These are phyloP conservation scores for Drosophila bunnanda DNA, from an alignment of 2,888 invertebrate species.

Conservation along the genomic window DNA sequence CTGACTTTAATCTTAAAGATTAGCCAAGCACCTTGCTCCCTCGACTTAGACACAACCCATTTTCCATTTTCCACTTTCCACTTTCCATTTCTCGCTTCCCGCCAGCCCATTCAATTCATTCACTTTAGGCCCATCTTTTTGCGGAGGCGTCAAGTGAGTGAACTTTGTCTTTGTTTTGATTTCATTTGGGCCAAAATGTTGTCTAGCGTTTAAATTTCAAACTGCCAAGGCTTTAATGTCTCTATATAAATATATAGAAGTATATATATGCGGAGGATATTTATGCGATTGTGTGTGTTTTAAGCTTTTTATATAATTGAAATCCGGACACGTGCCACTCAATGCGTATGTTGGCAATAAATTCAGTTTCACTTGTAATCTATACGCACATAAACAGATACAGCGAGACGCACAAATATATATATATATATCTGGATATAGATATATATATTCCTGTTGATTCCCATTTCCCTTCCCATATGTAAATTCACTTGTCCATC, in stretches of 20 bases:
- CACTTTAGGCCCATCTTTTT: conserved; percentile 36
- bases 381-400: conserved; percentile 39
- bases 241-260: background rate
- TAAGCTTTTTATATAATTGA: conserved; percentile 65
- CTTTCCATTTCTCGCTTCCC: background rate
- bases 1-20: conserved; percentile 47
- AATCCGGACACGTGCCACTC: conserved; percentile 63
- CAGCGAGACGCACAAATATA: background rate
- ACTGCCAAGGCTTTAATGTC: conserved; percentile 15
- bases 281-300: conserved; percentile 27
- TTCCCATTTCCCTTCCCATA: conserved; percentile 22
- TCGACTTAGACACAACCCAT: conserved; percentile 22
- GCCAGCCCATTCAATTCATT: conserved; percentile 39
- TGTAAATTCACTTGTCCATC: conserved; percentile 39
- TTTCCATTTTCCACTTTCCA: conserved; percentile 10
- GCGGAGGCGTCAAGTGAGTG: conserved; percentile 9
- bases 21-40: conserved; percentile 18
- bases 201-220: conserved; percentile 38
- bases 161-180: conserved; percentile 41
- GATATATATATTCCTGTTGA: conserved; percentile 16
- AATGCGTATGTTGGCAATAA: conserved; percentile 40
- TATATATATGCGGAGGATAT: conserved; percentile 9
- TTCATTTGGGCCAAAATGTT: conserved; percentile 27
- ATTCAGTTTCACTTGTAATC: conserved; percentile 49
- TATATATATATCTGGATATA: background rate